Percentiles rank a stretch among this genome's conserved stretches.
These are phyloP conservation scores for Pongo pygmaeus DNA, from an alignment of 2,113 vertebrate species.

Conservation along the genomic window DNA sequence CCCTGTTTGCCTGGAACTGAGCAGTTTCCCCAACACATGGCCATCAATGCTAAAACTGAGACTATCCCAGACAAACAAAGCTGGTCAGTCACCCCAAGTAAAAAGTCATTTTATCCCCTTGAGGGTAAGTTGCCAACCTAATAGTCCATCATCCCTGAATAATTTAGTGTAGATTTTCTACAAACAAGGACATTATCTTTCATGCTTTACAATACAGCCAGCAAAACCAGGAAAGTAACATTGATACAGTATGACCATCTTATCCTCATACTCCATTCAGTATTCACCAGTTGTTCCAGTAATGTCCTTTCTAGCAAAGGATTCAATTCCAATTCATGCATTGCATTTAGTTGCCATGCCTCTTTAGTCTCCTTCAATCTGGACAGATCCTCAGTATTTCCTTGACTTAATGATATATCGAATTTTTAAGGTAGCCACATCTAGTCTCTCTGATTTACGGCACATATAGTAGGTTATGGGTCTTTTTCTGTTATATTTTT, in stretches of 20 bases:
- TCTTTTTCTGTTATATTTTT: not conserved
- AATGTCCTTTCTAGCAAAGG: not conserved
- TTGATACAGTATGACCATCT: not conserved
- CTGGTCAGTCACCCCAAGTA: not conserved
- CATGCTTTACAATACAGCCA: not conserved
- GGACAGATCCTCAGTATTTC: not conserved
- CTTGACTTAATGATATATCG: not conserved
- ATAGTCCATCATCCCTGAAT: not conserved
- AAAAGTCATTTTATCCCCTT: not conserved
- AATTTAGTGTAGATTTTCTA: not conserved
- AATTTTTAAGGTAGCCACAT: not conserved
- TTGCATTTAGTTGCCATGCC: not conserved
- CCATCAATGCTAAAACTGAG: not conserved
- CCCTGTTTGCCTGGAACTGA: not conserved
- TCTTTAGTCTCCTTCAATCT: not conserved
- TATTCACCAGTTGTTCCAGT: not conserved
- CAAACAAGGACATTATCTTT: not conserved
- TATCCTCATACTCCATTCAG: not conserved
- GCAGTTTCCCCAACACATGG: not conserved
- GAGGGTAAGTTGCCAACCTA: not conserved
- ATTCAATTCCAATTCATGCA: not conserved
- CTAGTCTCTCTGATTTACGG: not conserved
- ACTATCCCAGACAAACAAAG: not conserved
- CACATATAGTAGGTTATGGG: not conserved
- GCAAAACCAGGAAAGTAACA: not conserved